Evolutionary conservation across 2,113 vertebrate genomes (phyloP).

Genomic region (Platycercus adscitus): DNA sequence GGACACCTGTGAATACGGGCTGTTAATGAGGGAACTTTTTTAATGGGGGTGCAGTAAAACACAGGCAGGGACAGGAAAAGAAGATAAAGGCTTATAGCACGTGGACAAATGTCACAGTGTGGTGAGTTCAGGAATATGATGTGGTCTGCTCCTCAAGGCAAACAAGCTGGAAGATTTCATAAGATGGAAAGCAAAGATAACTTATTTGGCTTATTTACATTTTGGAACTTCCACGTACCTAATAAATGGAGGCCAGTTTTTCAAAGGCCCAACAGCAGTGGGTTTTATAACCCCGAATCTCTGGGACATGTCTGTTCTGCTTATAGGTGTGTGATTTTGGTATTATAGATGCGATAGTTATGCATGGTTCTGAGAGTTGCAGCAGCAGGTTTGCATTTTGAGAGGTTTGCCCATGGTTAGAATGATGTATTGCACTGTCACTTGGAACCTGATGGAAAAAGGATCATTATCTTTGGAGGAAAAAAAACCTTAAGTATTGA

Average conservation of each 20-base stretch:
- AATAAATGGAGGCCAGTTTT: background rate
- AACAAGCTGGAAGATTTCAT: background rate
- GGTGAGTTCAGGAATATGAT: background rate
- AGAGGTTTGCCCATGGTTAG: background rate
- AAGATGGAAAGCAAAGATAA: background rate
- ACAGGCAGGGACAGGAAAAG: background rate
- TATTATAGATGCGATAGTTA: background rate
- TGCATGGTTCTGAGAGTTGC: background rate
- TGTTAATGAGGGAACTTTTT: background rate
- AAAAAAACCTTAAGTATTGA: background rate
- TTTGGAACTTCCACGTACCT: background rate
- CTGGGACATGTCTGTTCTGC: background rate
- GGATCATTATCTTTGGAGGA: background rate
- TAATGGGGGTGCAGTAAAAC: background rate
- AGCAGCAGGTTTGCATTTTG: slow-evolving; percentile 18
- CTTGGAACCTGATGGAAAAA: background rate
- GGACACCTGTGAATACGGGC: background rate
- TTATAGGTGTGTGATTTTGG: background rate
- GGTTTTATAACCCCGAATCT: background rate
- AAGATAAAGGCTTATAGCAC: background rate
- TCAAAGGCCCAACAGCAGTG: background rate
- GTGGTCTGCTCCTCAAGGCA: background rate
- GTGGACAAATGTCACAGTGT: background rate
- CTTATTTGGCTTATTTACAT: background rate
- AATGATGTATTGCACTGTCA: background rate